Evolutionary conservation across 2,113 vertebrate genomes (phyloP), one percentile per base, ranked within the genome.

Genomic region (Ciconia boyciana): DNA sequence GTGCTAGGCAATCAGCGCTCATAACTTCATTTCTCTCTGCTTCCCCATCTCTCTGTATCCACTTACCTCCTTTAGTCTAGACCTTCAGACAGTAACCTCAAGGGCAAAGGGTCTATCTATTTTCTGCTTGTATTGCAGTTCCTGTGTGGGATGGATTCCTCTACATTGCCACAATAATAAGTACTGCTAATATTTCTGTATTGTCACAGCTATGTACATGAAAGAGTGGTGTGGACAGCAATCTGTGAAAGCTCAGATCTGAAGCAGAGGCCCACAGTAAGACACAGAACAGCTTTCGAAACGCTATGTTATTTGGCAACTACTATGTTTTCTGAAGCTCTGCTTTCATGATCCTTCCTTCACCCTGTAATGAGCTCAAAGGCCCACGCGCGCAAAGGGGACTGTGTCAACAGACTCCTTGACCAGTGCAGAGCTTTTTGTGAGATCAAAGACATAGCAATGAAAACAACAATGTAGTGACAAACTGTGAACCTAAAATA

Each of bases 391-490:
- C 66, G 58, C 58, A 62, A 88, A 74, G 39, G 68, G 64, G 43
- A 88, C 71, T 87, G n/a, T 88, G 71, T 82, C 93, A 95, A 89
- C 90, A 96, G 58, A 85, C 48, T 62, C 43, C 90, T 70, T 21
- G 51, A 90, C 49, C 87, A 72, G 71, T 3, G 8, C 75, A 88
- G 46, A 90, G 85, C 62, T 74, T 86, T 88, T 43, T 70, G 34
- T 39, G 71, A 90, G 96, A 96, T 92, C 90, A 96, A 92, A 96
- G 88, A 52, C 93, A 80, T 8, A 77, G 79, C 68, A 92, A 52
- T 90, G 83, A 78, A 96, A 96, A 94, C 31, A 93, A 88, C n/a
- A 90, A 86, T 31, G 58, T 32, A 58, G 54, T 77, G 82, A 90
- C 87, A 93, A 90, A 90, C 78, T 54, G 68, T 66, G 85, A 95